These are phyloP conservation scores for Sphaeridia pumilis DNA, from an alignment of 2,888 invertebrate species.

Conservation along the genomic window DNA sequence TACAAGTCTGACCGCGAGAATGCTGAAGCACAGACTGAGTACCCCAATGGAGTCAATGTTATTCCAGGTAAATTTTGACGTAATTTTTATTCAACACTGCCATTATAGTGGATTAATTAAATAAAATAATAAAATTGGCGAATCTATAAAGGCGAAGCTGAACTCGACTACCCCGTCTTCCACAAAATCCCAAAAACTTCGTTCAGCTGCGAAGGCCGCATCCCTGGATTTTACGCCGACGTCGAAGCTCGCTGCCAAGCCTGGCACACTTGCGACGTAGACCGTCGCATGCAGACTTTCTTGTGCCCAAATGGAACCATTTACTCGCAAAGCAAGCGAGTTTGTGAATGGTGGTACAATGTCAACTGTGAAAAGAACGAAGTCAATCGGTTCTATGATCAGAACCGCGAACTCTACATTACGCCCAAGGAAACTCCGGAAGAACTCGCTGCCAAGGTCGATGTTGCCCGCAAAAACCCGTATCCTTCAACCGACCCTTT, in stretches of 20 bases:
- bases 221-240: constrained; percentile 32
- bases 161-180: constrained; percentile 33
- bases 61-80: constrained; percentile 31
- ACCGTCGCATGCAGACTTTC: constrained; percentile 31
- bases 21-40: constrained; percentile 26
- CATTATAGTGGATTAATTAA: too few relatives aligned
- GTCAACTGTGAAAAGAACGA: constrained; percentile 29
- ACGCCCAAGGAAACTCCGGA: constrained; percentile 15
- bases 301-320: constrained; percentile 35
- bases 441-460: constrained; percentile 9
- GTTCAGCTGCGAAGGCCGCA: constrained; percentile 29
- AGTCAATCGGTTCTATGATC: constrained; percentile 26
- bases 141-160: constrained; percentile 24
- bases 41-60: constrained; percentile 35
- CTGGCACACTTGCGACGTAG: constrained; percentile 35
- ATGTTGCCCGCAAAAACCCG: constrained; percentile 7
- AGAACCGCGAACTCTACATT: constrained; percentile 31
- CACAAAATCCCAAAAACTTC: constrained; percentile 27
- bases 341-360: constrained; percentile 35
- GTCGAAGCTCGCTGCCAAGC: constrained; percentile 33
- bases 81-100: neutral
- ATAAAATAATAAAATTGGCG: too few relatives aligned
- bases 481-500: neutral
- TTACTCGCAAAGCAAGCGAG: constrained; percentile 32
- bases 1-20: constrained; percentile 8